A percentile compares a stretch with the other conserved stretches of the same genome.
Evolutionary conservation across 2,888 invertebrate genomes (phyloP).

Genomic region (Lasioglossum vierecki): DNA sequence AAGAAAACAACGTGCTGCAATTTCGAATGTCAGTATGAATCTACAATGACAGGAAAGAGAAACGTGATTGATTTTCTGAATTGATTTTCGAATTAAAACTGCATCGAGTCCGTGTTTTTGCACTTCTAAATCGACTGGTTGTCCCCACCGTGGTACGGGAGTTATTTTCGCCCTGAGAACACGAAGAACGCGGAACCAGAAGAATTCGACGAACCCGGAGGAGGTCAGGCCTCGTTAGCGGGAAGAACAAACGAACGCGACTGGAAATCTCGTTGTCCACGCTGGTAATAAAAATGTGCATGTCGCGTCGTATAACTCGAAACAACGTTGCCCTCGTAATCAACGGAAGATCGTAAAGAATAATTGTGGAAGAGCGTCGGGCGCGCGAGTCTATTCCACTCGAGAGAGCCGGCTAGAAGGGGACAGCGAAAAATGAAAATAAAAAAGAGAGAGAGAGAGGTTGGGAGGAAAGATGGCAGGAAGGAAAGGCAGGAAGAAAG

Average conservation of each 20-base stretch:
- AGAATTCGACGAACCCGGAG: not conserved
- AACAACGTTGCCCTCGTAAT: not conserved
- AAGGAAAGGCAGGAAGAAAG: not conserved
- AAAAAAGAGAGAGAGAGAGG: too few relatives aligned
- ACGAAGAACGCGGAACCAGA: not conserved
- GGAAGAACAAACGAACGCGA: not conserved
- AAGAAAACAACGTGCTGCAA: too few relatives aligned
- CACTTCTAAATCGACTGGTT: too few relatives aligned
- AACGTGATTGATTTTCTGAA: too few relatives aligned
- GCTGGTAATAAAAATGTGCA: not conserved
- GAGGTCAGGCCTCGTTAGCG: not conserved
- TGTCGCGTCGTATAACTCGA: not conserved
- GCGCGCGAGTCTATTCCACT: constrained; percentile 11
- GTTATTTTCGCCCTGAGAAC: too few relatives aligned
- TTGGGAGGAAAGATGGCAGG: not conserved
- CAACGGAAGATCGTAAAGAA: not conserved
- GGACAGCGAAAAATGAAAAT: not conserved
- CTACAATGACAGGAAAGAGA: too few relatives aligned
- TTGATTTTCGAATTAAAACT: too few relatives aligned
- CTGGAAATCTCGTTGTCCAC: not conserved
- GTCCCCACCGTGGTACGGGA: too few relatives aligned
- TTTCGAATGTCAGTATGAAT: too few relatives aligned
- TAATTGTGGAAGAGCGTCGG: not conserved
- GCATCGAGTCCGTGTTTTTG: too few relatives aligned
- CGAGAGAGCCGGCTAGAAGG: not conserved